Percentiles rank a stretch among this genome's conserved stretches.
These are phyloP conservation scores for Caenorhabditis virilis DNA, from an alignment of 2,888 invertebrate genomes.

Conservation along the genomic window DNA sequence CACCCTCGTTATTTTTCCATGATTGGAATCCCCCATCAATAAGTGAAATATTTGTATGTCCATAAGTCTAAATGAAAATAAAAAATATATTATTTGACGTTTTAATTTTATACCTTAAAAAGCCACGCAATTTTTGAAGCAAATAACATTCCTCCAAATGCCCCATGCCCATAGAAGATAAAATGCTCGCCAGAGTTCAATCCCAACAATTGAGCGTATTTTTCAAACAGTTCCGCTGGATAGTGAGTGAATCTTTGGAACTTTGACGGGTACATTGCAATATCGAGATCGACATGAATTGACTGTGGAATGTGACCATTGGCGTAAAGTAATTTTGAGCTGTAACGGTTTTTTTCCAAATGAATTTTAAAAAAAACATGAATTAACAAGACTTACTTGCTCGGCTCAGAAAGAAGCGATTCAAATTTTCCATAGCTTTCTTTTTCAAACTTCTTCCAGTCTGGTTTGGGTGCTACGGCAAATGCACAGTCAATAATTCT, in stretches of 20 bases:
- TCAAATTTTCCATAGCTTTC: slow-evolving; percentile 56
- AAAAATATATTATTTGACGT: too few species aligned
- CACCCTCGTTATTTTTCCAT: slow-evolving; percentile 46
- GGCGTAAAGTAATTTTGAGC: slow-evolving; percentile 40
- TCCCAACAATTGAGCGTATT: slow-evolving; percentile 55
- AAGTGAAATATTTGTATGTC: slow-evolving; percentile 57
- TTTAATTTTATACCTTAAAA: too few species aligned
- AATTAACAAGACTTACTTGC: slow-evolving; percentile 27
- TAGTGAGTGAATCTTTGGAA: slow-evolving; percentile 58
- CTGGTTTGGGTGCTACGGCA: slow-evolving; percentile 40
- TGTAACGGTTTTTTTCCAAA: too few species aligned
- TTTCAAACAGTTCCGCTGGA: slow-evolving; percentile 52
- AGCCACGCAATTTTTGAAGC: slow-evolving; percentile 57
- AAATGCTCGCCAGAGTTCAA: slow-evolving; percentile 56
- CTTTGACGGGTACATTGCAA: slow-evolving; percentile 57
- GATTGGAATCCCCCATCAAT: slow-evolving; percentile 58
- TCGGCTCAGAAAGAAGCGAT: slow-evolving; percentile 26
- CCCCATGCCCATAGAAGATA: slow-evolving; percentile 58
- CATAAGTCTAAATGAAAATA: too few species aligned
- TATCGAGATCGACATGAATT: slow-evolving; percentile 53
- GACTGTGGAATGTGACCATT: slow-evolving; percentile 56
- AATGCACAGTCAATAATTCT: slow-evolving; percentile 55
- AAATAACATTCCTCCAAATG: slow-evolving; percentile 61
- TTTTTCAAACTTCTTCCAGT: slow-evolving; percentile 51
- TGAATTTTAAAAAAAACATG: slow-evolving; percentile 5